phyloP scores from a whole-genome alignment of 2,797 vertebrate genomes.

The Sciurus carolinensis region DNA sequence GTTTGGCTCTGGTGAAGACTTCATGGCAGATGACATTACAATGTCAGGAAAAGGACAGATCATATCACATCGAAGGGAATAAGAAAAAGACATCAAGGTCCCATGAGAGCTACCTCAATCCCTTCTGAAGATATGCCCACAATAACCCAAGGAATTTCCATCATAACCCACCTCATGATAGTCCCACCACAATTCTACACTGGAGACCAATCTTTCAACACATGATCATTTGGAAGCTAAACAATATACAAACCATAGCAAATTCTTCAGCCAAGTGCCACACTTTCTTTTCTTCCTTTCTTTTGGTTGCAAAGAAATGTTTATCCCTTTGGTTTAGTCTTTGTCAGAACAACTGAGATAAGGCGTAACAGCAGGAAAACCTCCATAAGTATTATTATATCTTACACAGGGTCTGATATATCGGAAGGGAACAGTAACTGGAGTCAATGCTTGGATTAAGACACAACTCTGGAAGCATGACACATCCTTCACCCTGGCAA shows the following conservation, averaged over 20 bases:
- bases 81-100: not conserved
- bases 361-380: not conserved
- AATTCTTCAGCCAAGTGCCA: not conserved
- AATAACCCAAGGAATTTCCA: not conserved
- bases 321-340: not conserved
- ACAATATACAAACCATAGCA: too few relatives aligned
- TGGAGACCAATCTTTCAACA: not conserved
- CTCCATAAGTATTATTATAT: not conserved
- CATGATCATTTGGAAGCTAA: too few relatives aligned
- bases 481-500: not conserved
- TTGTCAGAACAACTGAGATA: not conserved
- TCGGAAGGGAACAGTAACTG: not conserved
- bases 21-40: not conserved
- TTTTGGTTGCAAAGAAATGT: not conserved
- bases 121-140: not conserved
- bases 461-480: not conserved
- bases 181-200: too few relatives aligned
- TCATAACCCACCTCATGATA: not conserved
- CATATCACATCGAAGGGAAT: not conserved
- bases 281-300: not conserved
- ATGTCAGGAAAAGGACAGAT: too few relatives aligned
- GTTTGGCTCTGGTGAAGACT: not conserved
- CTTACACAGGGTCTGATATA: not conserved
- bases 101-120: too few relatives aligned
- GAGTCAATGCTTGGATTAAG: not conserved